Conservation (phyloP, 2,797 vertebrate genomes). For the Aulostomus chinensis region DNA sequence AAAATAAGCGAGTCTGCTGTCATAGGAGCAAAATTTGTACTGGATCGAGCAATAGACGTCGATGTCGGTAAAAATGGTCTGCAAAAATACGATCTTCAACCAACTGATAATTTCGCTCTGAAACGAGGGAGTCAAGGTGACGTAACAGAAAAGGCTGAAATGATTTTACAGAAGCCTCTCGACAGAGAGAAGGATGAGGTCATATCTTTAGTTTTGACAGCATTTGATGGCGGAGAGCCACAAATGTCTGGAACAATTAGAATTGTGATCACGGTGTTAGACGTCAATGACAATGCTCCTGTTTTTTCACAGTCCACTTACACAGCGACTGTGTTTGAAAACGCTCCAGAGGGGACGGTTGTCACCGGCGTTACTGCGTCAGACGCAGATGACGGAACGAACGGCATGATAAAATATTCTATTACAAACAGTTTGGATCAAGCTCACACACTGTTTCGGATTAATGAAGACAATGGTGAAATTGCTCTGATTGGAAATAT, state of each 20-base stretch:
- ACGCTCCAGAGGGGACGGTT: conserved; percentile 42
- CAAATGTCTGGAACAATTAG: conserved; percentile 62
- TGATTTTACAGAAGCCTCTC: conserved; percentile 67
- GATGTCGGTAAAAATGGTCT: conserved; percentile 70
- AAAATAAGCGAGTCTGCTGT: conserved; percentile 73
- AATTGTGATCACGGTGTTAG: conserved; percentile 66
- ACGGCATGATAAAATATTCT: conserved; percentile 63
- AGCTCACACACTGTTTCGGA: conserved; percentile 42
- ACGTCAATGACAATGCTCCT: conserved; percentile 74
- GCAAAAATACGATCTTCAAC: conserved; percentile 66
- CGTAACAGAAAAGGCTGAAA: conserved; percentile 59
- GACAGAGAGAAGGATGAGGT: conserved; percentile 67
- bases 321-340: conserved; percentile 63
- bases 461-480: conserved; percentile 31
- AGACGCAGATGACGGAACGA: conserved; percentile 65
- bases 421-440: conserved; percentile 42
- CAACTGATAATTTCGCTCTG: conserved; percentile 63
- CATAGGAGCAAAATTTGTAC: conserved; percentile 62
- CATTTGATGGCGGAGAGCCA: conserved; percentile 69
- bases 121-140: conserved; percentile 64
- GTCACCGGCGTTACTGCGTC: conserved; percentile 62
- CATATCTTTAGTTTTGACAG: conserved; percentile 55
- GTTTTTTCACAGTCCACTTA: conserved; percentile 63
- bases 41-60: conserved; percentile 65
- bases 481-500: conserved; percentile 42